Evolutionary conservation across 2,113 vertebrate genomes (phyloP), one percentile per base, ranked within the genome.

Genomic region (Aix galericulata): DNA sequence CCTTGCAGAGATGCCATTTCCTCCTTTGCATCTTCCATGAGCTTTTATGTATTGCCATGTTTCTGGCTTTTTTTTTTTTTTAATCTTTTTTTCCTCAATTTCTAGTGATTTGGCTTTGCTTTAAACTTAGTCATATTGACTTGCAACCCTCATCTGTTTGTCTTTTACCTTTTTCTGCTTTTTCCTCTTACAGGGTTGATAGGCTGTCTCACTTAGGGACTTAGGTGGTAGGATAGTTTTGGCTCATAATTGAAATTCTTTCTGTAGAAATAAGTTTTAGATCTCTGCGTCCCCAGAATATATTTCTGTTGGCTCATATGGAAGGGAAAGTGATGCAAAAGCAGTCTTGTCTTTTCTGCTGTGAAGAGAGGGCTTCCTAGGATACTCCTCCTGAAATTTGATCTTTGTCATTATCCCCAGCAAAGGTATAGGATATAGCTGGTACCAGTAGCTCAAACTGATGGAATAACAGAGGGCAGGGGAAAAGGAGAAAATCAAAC

Each of bases 401-500:
- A 77, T 2, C 8, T 64, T 56, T 48, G 3, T 73, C 42, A 44
- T 86, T 69, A 32, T 53, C 17, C 3, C 2, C 4, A 44, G 3
- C 36, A 87, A n/a, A 66, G 20, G 34, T 44, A 56, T 0, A 74
- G 13, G 10, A 12, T 58, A 25, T 11, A 17, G 14, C 27, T 20
- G 22, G 48, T 48, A 79, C 32, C 42, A 80, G 29, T 17, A 75
- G 13, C 5, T 53, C 34, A 64, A 69, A 73, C 2, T 0, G 0
- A 5, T 63, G 44, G 52, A 31, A 17, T 66, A 64, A 74, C 53
- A 64, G 26, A 21, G 7, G 8, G 59, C 71, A 91, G 11, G 17
- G 10, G 12, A 34, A 60, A 91, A 88, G 36, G 25, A 74, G n/a
- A 50, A 74, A 84, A 64, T 23, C 50, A 22, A 86, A 59, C 12